Base-by-base conservation (phyloP, 2,888 invertebrate genomes). In the Merodon equestris region DNA sequence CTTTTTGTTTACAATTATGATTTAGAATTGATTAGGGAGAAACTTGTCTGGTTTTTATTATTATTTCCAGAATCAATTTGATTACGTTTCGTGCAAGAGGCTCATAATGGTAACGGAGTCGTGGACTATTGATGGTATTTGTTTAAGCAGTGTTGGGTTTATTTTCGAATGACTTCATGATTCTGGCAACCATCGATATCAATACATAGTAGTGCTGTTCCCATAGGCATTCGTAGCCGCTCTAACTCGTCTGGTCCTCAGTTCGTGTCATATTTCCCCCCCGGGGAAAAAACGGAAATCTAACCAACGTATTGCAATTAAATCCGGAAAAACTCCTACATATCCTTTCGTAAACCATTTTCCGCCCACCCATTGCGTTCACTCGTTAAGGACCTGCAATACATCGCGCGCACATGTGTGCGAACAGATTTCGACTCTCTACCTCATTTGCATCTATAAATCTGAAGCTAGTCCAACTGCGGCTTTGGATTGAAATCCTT, bases 381-480 rank as follows among this genome's bases (percentile, higher is more conserved):
- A 34, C 19, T 5, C 19, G 7, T 50, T 68, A n/a, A 19, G 47
- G 47, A 50, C 70, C 50, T 63, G n/a, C n/a, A n/a, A n/a, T n/a
- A n/a, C n/a, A n/a, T n/a, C n/a, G n/a, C n/a, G n/a, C n/a, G 7
- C 27, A 27, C 27, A 27, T 27, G 27, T 27, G 27, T 27, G 27
- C 7, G 27, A 27, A 27, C 27, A 27, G 27, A 27, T 27, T 27
- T 27, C 2, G 7, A 27, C 27, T 27, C n/a, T n/a, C 27, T 14
- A 44, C 63, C 61, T 34, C 58, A 53, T 77, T 77, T 67, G 72
- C 77, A 67, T 77, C 67, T 50, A 77, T 73, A 77, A 77, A 73
- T 77, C 67, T 63, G 54, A 67, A 77, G 72, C 67, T 72, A 67
- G 72, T 77, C 66, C 45, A 42, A 45, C 45, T 44, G 27, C 27